Conservation (phyloP, 2,797 vertebrate species). For the Gallinago nigripennis region DNA sequence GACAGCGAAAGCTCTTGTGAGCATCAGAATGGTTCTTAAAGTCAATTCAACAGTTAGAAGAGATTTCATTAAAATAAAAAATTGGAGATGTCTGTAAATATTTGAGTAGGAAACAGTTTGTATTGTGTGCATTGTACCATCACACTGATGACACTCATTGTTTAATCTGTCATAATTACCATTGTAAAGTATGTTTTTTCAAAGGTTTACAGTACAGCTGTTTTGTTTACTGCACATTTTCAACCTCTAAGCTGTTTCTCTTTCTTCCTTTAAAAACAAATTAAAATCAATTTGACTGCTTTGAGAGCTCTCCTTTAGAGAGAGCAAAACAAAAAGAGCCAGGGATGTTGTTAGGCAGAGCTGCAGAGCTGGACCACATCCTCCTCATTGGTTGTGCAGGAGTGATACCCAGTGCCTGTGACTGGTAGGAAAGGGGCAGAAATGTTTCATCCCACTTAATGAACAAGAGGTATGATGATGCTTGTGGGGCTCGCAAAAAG, state of each 20-base stretch:
- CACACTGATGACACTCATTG: constrained; percentile 1
- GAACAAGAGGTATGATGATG: not conserved
- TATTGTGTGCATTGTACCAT: constrained; percentile 17
- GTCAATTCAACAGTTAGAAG: constrained; percentile 35
- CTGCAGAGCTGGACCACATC: not conserved
- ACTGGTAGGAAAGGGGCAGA: not conserved
- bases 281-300: constrained; percentile 6
- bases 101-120: constrained; percentile 49
- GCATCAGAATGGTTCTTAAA: constrained; percentile 32
- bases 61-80: constrained; percentile 57
- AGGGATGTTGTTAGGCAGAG: not conserved
- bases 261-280: constrained; percentile 6
- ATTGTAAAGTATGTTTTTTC: constrained; percentile 30
- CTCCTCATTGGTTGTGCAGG: not conserved
- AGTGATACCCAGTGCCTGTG: not conserved
- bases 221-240: not conserved
- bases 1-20: not conserved
- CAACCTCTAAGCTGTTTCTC: not conserved
- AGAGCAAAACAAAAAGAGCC: not conserved
- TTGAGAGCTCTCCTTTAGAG: not conserved
- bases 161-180: constrained; percentile 49
- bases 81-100: constrained; percentile 49
- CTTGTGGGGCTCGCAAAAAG: not conserved
- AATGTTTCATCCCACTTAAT: not conserved
- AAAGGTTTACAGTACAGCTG: not conserved